phyloP scores from a whole-genome alignment of 2,113 vertebrate species.

The Mobula birostris region DNA sequence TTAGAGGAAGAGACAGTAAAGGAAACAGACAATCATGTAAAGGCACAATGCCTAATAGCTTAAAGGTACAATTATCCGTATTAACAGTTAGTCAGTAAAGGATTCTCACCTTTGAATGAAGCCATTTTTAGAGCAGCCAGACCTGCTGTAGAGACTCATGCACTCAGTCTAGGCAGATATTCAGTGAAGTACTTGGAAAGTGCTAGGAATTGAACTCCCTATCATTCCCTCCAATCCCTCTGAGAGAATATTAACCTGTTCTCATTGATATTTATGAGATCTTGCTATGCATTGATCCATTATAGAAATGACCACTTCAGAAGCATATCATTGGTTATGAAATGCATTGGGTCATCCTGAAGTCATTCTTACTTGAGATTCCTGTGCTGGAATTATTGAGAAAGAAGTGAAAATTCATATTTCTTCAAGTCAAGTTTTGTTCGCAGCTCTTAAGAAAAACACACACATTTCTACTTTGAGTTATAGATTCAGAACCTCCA shows the following conservation, averaged over 20 bases:
- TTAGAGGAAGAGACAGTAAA: neutral
- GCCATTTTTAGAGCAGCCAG: neutral
- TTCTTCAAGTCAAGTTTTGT: neutral
- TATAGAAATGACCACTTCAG: neutral
- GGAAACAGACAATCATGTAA: neutral
- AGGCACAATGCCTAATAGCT: neutral
- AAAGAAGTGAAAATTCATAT: neutral
- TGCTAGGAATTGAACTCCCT: neutral
- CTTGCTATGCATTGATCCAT: neutral
- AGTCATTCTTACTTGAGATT: neutral
- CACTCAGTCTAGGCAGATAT: neutral
- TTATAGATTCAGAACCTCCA: neutral
- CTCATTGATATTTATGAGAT: neutral
- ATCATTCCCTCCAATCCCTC: neutral
- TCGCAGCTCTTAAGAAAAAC: neutral
- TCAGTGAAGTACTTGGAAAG: neutral
- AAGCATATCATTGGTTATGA: neutral
- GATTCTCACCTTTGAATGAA: neutral
- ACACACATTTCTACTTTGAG: neutral
- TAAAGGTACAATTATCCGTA: neutral
- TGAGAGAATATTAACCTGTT: neutral
- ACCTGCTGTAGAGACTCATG: neutral
- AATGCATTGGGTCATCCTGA: neutral
- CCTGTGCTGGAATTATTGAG: neutral
- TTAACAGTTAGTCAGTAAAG: neutral